A percentile compares a stretch with the other conserved stretches of the same genome.
Conservation (phyloP, 2,797 vertebrate genomes). For the Poecilia wingei region DNA sequence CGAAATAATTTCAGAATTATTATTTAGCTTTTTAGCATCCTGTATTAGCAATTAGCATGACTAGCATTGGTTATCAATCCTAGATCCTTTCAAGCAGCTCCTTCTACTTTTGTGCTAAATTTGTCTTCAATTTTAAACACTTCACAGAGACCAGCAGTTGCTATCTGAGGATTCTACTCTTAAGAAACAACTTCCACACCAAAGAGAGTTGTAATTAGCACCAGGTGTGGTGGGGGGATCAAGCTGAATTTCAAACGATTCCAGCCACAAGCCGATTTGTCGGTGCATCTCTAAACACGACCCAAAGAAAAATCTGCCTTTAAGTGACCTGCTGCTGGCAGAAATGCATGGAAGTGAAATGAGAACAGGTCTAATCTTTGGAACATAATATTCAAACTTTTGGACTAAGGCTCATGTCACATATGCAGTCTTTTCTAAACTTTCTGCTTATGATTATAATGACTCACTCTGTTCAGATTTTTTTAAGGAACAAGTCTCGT, state of each 20-base stretch:
- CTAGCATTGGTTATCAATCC: neutral
- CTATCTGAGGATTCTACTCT: neutral
- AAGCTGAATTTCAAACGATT: neutral
- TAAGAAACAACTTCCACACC: neutral
- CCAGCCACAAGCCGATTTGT: neutral
- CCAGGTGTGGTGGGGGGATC: neutral
- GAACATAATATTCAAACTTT: conserved; percentile 60
- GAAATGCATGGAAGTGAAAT: conserved; percentile 35
- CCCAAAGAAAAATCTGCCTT: conserved; percentile 70
- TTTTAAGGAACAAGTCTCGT: conserved; percentile 7
- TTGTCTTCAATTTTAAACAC: neutral
- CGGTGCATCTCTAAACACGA: conserved; percentile 38
- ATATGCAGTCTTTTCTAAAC: conserved; percentile 47
- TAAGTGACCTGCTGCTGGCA: conserved; percentile 46
- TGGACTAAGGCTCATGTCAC: conserved; percentile 53
- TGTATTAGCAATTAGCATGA: neutral
- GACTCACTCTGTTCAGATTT: conserved; percentile 25
- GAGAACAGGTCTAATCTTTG: conserved; percentile 38
- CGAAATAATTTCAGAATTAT: neutral
- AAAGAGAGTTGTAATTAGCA: neutral
- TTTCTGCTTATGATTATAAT: conserved; percentile 28
- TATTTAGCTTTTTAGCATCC: neutral
- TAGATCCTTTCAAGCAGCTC: neutral
- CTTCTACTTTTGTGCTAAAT: neutral
- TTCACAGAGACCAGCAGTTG: neutral